phyloP scores from a whole-genome alignment of 2,888 invertebrate genomes.

The Agrotis clavis region DNA sequence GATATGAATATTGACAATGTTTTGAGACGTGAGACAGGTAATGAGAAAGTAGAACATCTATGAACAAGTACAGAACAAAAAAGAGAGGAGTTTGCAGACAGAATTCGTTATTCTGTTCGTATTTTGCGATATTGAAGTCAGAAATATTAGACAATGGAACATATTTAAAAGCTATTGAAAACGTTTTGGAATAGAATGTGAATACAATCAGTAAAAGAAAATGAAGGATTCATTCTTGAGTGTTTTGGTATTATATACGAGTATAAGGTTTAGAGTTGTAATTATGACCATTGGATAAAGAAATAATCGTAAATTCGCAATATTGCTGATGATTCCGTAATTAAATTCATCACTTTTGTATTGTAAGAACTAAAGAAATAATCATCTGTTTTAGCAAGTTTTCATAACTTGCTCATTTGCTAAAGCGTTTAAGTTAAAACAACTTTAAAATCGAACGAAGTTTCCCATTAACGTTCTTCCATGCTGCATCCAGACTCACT shows the following conservation, averaged over 20 bases:
- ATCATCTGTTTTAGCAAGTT: slow-evolving; percentile 21
- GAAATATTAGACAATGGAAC: background rate
- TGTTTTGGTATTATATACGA: too few species aligned
- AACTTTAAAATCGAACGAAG: slow-evolving; percentile 47
- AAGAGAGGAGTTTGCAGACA: too few species aligned
- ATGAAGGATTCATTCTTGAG: too few species aligned
- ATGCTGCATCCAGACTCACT: slow-evolving; percentile 45
- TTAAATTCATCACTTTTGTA: too few species aligned
- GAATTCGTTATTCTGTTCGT: background rate
- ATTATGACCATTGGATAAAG: too few species aligned
- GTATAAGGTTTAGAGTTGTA: too few species aligned
- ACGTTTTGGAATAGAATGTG: too few species aligned
- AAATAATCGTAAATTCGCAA: too few species aligned
- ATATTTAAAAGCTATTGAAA: too few species aligned
- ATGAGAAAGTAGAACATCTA: slow-evolving; percentile 7
- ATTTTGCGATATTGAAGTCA: background rate
- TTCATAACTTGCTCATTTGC: slow-evolving; percentile 14
- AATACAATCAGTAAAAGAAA: too few species aligned
- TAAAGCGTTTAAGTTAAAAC: slow-evolving; percentile 28
- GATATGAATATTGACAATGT: slow-evolving; percentile 42
- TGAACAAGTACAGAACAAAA: background rate
- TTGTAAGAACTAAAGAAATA: slow-evolving; percentile 6
- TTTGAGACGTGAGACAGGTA: slow-evolving; percentile 3
- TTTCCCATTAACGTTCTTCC: slow-evolving; percentile 54
- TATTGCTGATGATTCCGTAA: background rate